Base-by-base conservation (phyloP, 2,113 vertebrate genomes). In the Myotis brandtii region DNA sequence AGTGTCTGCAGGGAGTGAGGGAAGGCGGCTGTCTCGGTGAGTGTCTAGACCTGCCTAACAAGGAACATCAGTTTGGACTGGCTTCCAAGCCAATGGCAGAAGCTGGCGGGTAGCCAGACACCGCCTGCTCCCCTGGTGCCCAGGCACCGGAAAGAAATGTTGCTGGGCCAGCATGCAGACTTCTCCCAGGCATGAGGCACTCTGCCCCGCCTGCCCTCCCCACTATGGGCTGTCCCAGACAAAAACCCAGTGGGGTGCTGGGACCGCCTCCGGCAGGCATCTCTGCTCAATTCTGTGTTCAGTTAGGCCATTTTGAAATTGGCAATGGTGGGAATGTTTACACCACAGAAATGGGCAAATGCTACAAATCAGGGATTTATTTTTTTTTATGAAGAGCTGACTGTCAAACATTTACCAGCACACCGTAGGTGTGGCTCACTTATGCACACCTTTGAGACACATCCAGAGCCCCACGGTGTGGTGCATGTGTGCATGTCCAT, bases 21-120 rank as follows among this genome's bases (percentile, higher is more conserved):
- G 67, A 17, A 43, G 67, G 34, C 0, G 7, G 62, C 86, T 70
- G 46, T 84, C 86, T 80, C 64, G 0, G 11, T 3, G 73, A 64
- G 34, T 21, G 20, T 76, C 86, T 67, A 86, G 89, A 75, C 86
- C 93, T 66, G 40, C 16, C 89, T 89, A 89, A 94, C 50, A 32
- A 93, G 93, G 20, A 67, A 20, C 77, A n/a, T 27, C 84, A 1
- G 43, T 73, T 66, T 56, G 82, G 77, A 94, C 40, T 0, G 13
- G 76, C 82, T 91, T 82, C 94, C 77, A 77, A 64, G 93, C 11
- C 0, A 4, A 3, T 0, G 9, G 32, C 50, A 69, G 73, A 27
- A 12, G n/a, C 81, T 46, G 85, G 85, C 86, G 10, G 9, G 25
- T 5, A 37, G 67, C 54, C 93, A 75, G 4, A 16, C 13, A 32